Base-by-base conservation (phyloP, 2,797 vertebrate species). In the Petrocephalus sullivani region DNA sequence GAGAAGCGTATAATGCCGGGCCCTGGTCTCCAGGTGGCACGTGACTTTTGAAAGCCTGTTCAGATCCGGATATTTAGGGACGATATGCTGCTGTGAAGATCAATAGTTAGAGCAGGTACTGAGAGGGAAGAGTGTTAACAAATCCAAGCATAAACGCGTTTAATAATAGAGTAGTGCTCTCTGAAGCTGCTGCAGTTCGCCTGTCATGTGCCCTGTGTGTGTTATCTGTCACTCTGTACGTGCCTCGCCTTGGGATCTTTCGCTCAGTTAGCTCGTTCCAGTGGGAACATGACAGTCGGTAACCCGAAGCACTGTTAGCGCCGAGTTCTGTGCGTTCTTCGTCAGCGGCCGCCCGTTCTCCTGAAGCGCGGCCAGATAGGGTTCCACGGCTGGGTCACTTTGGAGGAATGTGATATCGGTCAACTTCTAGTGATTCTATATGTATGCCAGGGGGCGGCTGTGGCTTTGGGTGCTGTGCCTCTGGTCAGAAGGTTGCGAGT, bases 371-470 rank as follows among this genome's bases (percentile, higher is more conserved):
- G 6, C 64, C 28, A 0, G 28, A 28, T 33, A 10, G 64, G 28
- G 0, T 67, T 12, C 12, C 64, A 67, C 23, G 9, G 61, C 9
- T 67, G 23, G 23, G 8, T 67, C 23, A 33, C 61, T 23, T 67
- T 10, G 23, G 61, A 28, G 61, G 9, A 67, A 67, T 10, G 21
- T 64, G 60, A 28, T 64, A 4, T 8, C 9, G 9, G 0, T 67
- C 61, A 28, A 21, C 23, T 12, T 67, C 21, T 67, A 10, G 60
- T 87, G 28, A 87, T 89, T 90, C 88, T 89, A 71, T 89, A 86
- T 89, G 56, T 61, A 41, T 89, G 1, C 23, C 64, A 14, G 51
- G 14, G 51, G 14, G 0, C 33, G 9, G 21, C 19, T 21, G 6
- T 51, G 49, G 49, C 4, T 51, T 51, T 51, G 49, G 49, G 4